Percentiles rank a stretch among this genome's conserved stretches.
These are phyloP conservation scores for Marmota monax DNA, from an alignment of 2,113 vertebrate species.

Conservation along the genomic window DNA sequence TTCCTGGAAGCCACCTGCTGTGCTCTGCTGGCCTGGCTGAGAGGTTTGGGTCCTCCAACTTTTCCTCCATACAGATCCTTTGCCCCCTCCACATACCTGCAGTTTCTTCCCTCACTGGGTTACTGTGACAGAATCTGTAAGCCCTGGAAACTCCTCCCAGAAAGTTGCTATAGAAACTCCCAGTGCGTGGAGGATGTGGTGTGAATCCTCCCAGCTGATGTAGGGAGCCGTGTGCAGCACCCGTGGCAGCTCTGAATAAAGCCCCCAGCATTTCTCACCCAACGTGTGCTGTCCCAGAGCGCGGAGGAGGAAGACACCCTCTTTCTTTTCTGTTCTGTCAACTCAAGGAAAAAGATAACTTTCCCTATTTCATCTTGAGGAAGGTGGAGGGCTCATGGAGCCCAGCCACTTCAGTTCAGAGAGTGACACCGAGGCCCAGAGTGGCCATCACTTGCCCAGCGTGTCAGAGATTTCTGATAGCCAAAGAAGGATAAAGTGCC, in stretches of 20 bases:
- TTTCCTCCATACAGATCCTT: neutral
- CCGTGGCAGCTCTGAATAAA: neutral
- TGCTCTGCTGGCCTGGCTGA: neutral
- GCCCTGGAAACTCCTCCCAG: slow-evolving; percentile 30
- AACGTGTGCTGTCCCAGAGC: neutral
- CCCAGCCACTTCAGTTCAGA: neutral
- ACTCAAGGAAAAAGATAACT: neutral
- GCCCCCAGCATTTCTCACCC: neutral
- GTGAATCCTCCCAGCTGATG: slow-evolving; percentile 56
- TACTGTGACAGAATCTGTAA: slow-evolving; percentile 64
- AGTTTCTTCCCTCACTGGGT: slow-evolving; percentile 54
- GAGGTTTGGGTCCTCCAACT: neutral
- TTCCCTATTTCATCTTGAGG: neutral
- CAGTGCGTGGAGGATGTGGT: neutral
- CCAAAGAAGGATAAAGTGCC: neutral
- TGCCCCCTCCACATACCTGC: neutral
- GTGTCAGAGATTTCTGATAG: neutral
- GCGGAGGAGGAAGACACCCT: neutral
- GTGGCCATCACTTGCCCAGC: neutral
- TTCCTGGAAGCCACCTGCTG: accelerated
- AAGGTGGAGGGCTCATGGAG: neutral
- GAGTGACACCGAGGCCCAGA: accelerated
- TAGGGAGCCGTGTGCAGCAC: neutral
- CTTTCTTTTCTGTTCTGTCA: neutral
- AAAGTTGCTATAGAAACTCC: slow-evolving; percentile 80